Evolutionary conservation across 2,888 invertebrate genomes (phyloP), one percentile per base, ranked within the genome.

Genomic region (Didymodactylos carnosus): DNA sequence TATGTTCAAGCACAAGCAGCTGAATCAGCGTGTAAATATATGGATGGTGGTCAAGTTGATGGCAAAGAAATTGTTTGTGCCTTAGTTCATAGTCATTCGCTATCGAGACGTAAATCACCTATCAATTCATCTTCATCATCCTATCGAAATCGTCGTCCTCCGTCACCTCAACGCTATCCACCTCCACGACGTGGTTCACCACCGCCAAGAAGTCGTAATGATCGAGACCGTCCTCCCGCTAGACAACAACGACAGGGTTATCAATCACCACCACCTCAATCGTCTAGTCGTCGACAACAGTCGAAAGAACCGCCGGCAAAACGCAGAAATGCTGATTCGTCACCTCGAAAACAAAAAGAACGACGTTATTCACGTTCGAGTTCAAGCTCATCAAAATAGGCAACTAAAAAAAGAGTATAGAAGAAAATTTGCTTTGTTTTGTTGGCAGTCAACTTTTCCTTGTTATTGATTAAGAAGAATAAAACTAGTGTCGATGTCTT

Each of bases 1-100:
- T 98, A 90, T 84, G 89, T 88, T 77, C 91, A 89, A 73, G 87
- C 93, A 0, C 95, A 95, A 78, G 94, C 95, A 83, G 95, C 97
- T 27, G 94, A 95, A 82, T 93, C 94, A 83, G 97, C 97, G 0
- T 92, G 97, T 89, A 95, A 95, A 83, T 93, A 95, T 81, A 97
- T 98, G 97, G 95, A 98, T 85, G 97, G 95, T 81, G 98, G 93
- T 73, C 94, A 94, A 85, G 91, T 95, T 80, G 94, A 94, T 85
- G 92, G 92, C 23, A 92, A 94, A 83, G 94, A 94, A 85, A 90
- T 97, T 72, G 91, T 92, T 29, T 93, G 92, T 41, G 92, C 41
- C 23, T 27, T 74, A 3, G 46, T 71, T 43, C 71, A 71, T 39
- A 53, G 53, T 8, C 74, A 71, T 14, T 62, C 71, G 27, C 72